Conservation (phyloP, 2,113 vertebrate genomes). For the Alces alces region DNA sequence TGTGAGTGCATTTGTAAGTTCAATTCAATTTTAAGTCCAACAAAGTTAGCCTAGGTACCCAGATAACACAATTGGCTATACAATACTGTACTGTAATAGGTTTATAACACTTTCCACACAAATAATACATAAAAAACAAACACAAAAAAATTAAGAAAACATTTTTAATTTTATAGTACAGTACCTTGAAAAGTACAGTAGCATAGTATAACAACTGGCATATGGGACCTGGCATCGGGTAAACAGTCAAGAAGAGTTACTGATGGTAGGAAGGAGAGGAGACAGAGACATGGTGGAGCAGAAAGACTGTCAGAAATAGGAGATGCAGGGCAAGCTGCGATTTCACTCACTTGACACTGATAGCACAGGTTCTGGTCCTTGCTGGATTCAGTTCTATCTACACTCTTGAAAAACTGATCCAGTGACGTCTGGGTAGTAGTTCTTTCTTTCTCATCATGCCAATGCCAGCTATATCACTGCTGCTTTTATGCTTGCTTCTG, state of each 20-base stretch:
- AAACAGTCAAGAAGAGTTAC: not conserved
- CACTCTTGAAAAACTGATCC: not conserved
- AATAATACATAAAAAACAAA: not conserved
- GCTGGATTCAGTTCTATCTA: not conserved
- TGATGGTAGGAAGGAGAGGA: not conserved
- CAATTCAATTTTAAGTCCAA: not conserved
- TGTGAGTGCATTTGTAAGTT: not conserved
- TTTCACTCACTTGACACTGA: not conserved
- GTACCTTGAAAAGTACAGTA: not conserved
- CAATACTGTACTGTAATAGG: not conserved
- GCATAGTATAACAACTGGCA: not conserved
- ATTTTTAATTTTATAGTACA: not conserved
- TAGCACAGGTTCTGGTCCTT: not conserved
- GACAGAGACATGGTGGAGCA: not conserved
- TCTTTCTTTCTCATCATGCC: not conserved
- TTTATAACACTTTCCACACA: not conserved
- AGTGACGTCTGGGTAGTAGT: not conserved
- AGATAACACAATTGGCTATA: not conserved
- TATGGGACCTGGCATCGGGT: not conserved
- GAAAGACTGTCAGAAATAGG: not conserved
- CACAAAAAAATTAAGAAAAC: not conserved
- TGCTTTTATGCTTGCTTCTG: not conserved
- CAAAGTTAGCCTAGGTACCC: not conserved
- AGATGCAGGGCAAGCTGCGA: not conserved
- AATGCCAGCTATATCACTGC: not conserved